Evolutionary conservation across 2,797 vertebrate species (phyloP), one percentile per base, ranked within the genome.

Genomic region (Triplophysa bombifrons): DNA sequence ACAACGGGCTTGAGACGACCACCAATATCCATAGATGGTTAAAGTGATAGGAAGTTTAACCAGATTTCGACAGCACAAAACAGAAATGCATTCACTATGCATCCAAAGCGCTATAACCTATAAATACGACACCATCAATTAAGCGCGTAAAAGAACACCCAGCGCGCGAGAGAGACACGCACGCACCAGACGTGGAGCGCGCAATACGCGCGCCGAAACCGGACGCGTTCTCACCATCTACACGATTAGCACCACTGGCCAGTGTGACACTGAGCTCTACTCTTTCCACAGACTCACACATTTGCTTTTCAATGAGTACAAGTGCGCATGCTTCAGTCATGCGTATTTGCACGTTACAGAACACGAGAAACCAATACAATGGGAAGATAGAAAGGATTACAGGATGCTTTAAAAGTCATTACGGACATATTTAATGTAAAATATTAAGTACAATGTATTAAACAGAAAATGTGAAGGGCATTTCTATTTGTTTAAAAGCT

Each of bases 41-140:
- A 11, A 41, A 17, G 48, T 16, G 13, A 50, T 50, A 12, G 48
- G 48, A 50, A 17, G 16, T 50, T 50, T 16, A 14, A 50, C 48
- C 16, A 50, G 14, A 50, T 50, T 50, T 50, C 13, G 2, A 41
- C 48, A 50, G 13, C 16, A 14, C 14, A 16, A 17, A 50, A 13
- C 48, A 50, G 48, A 50, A 14, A 50, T 16, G 14, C 27, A 20
- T 58, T 60, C 25, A 16, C 38, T 27, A 12, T 74, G 19, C 14
- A 53, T n/a, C 34, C 1, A 72, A 51, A 58, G 38, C 55, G 65
- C 48, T 58, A 53, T 5, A 44, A 56, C 51, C 72, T 63, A 46
- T 48, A 56, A 70, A 78, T 66, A 76, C 70, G 55, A 78, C 65
- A 79, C 80, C 73, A 77, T 73, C 66, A 76, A 67, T 74, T 58